These are phyloP conservation scores for Laticauda colubrina DNA, from an alignment of 2,113 vertebrate species.

Conservation along the genomic window DNA sequence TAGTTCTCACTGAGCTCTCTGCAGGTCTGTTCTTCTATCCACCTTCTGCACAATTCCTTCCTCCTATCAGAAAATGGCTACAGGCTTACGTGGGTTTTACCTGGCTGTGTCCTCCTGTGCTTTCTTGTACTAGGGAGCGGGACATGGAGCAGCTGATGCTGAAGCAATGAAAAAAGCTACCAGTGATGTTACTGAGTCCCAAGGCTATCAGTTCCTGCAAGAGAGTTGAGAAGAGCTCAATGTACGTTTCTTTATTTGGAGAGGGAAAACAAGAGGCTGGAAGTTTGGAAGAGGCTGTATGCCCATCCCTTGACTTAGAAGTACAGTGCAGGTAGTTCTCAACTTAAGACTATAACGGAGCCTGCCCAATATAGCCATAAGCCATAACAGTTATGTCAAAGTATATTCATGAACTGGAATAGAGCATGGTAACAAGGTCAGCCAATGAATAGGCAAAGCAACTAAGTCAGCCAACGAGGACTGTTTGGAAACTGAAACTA, in stretches of 20 bases:
- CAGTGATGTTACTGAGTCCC: constrained; percentile 84
- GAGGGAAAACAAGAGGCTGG: not conserved
- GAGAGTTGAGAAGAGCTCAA: not conserved
- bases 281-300: not conserved
- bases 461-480: too few relatives aligned
- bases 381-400: too few relatives aligned
- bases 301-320: not conserved
- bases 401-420: too few relatives aligned
- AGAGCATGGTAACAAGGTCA: too few relatives aligned
- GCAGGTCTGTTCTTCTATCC: not conserved
- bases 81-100: constrained; percentile 54
- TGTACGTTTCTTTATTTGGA: not conserved
- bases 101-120: constrained; percentile 89
- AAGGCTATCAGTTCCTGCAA: constrained; percentile 87
- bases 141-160: constrained; percentile 95
- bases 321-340: not conserved
- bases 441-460: too few relatives aligned
- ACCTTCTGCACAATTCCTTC: not conserved
- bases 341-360: not conserved
- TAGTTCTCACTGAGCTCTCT: not conserved
- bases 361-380: not conserved
- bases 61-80: fast-evolving
- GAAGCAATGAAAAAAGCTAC: constrained; percentile 89
- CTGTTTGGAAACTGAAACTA: too few relatives aligned
- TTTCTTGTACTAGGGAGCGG: constrained; percentile 86